Percentiles rank a stretch among this genome's conserved stretches.
phyloP scores from a whole-genome alignment of 2,888 invertebrate species.

The Drosophila sordidula region DNA sequence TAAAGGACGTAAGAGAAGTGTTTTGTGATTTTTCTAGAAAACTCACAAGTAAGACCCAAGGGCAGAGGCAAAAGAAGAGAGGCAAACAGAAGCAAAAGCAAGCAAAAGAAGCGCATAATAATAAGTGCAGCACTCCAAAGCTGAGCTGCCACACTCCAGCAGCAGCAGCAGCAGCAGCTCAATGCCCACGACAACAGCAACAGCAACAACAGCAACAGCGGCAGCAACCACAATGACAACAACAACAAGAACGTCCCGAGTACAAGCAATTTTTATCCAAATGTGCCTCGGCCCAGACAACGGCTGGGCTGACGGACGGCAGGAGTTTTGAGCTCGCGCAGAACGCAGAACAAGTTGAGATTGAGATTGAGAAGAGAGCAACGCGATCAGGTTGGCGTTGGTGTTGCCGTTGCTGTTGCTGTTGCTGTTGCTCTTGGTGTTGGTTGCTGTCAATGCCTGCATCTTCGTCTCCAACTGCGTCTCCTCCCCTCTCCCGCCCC shows the following conservation, averaged over 20 bases:
- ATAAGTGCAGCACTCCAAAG: slow-evolving; percentile 75
- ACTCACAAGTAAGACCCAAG: slow-evolving; percentile 28
- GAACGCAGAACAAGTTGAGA: slow-evolving; percentile 14
- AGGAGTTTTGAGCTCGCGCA: slow-evolving; percentile 19
- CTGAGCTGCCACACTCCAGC: slow-evolving; percentile 56
- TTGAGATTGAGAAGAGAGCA: slow-evolving; percentile 11
- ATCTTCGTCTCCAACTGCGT: slow-evolving; percentile 13
- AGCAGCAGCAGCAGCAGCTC: slow-evolving; percentile 31
- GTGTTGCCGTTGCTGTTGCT: slow-evolving; percentile 31
- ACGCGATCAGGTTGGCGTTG: slow-evolving; percentile 45
- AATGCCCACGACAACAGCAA: slow-evolving; percentile 15
- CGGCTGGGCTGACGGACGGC: slow-evolving; percentile 11
- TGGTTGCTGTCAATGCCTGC: slow-evolving; percentile 44
- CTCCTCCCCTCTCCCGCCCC: not conserved
- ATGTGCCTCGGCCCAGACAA: slow-evolving; percentile 46
- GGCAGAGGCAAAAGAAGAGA: slow-evolving; percentile 28
- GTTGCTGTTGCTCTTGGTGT: slow-evolving; percentile 31
- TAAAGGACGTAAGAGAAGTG: slow-evolving; percentile 80
- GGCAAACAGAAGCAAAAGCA: slow-evolving; percentile 53
- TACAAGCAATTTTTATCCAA: slow-evolving; percentile 71
- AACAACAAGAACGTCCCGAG: slow-evolving; percentile 30
- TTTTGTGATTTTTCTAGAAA: slow-evolving; percentile 70
- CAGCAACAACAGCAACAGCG: slow-evolving; percentile 12
- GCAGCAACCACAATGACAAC: slow-evolving; percentile 25
- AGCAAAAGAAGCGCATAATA: slow-evolving; percentile 66